Evolutionary conservation across 2,797 vertebrate genomes (phyloP), one percentile per base, ranked within the genome.

Genomic region (Synaphobranchus kaupii): DNA sequence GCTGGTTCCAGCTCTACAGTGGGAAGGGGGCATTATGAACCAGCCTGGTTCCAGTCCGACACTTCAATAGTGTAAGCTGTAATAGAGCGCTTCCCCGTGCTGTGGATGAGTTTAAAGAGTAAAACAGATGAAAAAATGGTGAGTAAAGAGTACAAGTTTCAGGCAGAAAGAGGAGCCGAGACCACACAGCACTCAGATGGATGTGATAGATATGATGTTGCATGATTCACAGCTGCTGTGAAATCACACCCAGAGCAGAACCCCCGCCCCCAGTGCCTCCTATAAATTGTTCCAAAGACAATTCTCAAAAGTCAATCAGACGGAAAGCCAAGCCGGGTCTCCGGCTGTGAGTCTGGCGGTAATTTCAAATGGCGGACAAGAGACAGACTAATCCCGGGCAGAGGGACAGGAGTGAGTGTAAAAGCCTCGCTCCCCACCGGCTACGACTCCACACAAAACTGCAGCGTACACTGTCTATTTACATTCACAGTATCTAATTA

Each of bases 321-420:
- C 9, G 12, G 31, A 73, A 84, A 39, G 81, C 31, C 22, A 13
- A 71, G 82, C 31, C 50, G n/a, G 4, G 48, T 73, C 60, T 17
- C 28, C 56, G 15, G 50, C 48, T 83, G 81, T 28, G 52, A 34
- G 68, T 54, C 39, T 25, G 28, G 17, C 2, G 52, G 31, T 78
- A 71, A 84, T 84, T 76, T 84, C 86, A 28, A 47, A 47, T 22
- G 31, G 39, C 25, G 9, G n/a, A 63, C 39, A 34, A 8, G 54
- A 34, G 80, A 82, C 80, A 22, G 81, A 34, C 83, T 85, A 84
- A 85, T 81, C 84, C 83, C 50, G 17, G 48, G 31, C 50, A 76
- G 82, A 73, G 39, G n/a, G 66, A 78, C 54, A 83, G 66, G 52
- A 56, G n/a, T 25, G 54, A 17, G 54, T 25, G 28, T 73, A 73